Percentiles rank a stretch among this genome's conserved stretches.
These are phyloP conservation scores for Andrena cerasifolii DNA, from an alignment of 1,140 invertebrate genomes.

Conservation along the genomic window DNA sequence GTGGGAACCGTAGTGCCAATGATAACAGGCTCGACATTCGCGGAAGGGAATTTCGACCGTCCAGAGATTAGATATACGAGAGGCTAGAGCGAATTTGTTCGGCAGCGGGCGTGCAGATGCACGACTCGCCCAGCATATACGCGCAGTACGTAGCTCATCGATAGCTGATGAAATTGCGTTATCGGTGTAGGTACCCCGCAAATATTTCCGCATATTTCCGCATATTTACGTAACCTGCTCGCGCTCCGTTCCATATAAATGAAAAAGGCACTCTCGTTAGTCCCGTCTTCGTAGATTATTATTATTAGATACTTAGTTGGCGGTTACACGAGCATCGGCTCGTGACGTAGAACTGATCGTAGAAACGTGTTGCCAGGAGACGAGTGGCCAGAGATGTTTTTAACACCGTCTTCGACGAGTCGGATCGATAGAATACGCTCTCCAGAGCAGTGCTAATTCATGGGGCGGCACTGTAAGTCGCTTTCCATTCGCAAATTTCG, in stretches of 20 bases:
- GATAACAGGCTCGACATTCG: background rate
- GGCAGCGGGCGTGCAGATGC: background rate
- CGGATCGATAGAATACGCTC: conserved; percentile 13
- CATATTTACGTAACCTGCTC: background rate
- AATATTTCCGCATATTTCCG: background rate
- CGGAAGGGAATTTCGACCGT: background rate
- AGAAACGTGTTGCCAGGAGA: background rate
- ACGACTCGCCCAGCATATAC: conserved; percentile 8
- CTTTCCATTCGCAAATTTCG: too few species aligned
- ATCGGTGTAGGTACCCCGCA: background rate
- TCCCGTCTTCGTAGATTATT: background rate
- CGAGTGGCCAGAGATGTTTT: conserved; percentile 10
- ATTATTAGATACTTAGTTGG: background rate
- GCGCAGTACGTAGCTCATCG: conserved; percentile 7
- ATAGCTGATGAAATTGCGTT: background rate
- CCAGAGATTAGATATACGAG: background rate
- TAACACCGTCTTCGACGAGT: conserved; percentile 7
- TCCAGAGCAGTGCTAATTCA: too few species aligned
- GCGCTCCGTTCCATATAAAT: background rate
- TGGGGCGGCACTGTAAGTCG: too few species aligned
- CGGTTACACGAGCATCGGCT: background rate
- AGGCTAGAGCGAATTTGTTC: background rate
- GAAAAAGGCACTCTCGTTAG: background rate
- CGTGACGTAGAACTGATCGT: background rate
- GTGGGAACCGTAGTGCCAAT: too few species aligned